Evolutionary conservation across 2,888 invertebrate genomes (phyloP), one percentile per base, ranked within the genome.

Genomic region (Rotaria macrura): DNA sequence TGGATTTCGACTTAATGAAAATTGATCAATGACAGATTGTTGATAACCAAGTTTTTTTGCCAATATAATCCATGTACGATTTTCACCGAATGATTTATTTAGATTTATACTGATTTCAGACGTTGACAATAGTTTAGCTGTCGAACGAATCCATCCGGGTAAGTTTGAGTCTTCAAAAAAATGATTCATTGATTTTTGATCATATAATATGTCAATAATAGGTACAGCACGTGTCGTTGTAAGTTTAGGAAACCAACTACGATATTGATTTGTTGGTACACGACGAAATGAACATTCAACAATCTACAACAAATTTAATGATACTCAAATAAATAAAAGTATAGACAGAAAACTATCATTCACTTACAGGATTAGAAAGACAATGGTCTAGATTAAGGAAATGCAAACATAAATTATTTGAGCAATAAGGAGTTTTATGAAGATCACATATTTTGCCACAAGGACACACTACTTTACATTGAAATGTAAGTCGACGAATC

Each of bases 351-450:
- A 0, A 0, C 12, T n/a, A 12, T 9, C 17, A 84, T 79, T 85
- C 29, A 85, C 87, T 87, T 85, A 91, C 91, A 89, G 91, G 91
- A 87, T 90, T 91, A 25, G 90, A 88, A n/a, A 91, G 88, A 88
- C 91, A 91, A 85, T 91, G 91, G 87, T 91, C 91, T 12, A 91
- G 88, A 86, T 90, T 89, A 34, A 91, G 88, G 87, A 91, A 91
- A 88, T 91, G 91, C 17, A 90, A 86, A 88, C 91, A 91, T 5
- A 88, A 86, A 52, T 89, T 89, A 43, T 90, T 88, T 4, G 86
- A 83, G 87, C 91, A 91, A 10, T 87, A 88, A 25, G 88, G 87
- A 9, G 87, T 86, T 84, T 89, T 87, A 88, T 91, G 91, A 25
- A 88, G 83, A 85, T 88, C 87, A 87, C 91, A 91, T 10, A 88